phyloP scores from a whole-genome alignment of 2,113 vertebrate species.

The Centrocercus urophasianus region DNA sequence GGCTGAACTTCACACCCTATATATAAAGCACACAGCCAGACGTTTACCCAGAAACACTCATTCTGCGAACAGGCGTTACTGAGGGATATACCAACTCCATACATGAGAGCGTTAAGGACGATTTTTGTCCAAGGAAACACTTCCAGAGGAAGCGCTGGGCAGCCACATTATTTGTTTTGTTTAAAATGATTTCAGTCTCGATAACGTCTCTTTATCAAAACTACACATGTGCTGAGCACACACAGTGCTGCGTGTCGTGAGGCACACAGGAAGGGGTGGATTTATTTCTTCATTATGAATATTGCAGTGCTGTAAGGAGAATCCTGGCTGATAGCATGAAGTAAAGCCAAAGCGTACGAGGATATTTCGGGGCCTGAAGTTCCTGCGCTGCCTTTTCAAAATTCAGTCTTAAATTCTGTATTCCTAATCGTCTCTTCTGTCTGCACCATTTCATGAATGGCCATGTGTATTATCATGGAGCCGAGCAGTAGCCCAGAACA shows the following conservation, averaged over 20 bases:
- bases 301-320: conserved; percentile 6
- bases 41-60: not conserved
- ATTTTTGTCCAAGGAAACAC: conserved; percentile 33
- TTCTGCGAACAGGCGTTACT: not conserved
- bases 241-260: conserved; percentile 18
- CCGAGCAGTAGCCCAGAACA: not conserved
- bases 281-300: conserved; percentile 58
- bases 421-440: conserved; percentile 30
- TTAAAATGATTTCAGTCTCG: conserved; percentile 53
- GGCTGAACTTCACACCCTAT: conserved; percentile 4
- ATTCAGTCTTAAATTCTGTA: conserved; percentile 1
- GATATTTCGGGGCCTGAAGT: conserved; percentile 20
- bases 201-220: conserved; percentile 59
- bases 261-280: conserved; percentile 39
- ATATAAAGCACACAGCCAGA: conserved; percentile 12
- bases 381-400: conserved; percentile 20
- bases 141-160: conserved; percentile 61
- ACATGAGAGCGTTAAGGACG: conserved; percentile 16
- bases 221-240: conserved; percentile 48
- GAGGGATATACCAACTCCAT: not conserved
- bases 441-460: conserved; percentile 47
- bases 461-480: conserved; percentile 8
- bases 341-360: conserved; percentile 26
- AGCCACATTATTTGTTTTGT: conserved; percentile 67
- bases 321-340: not conserved